A percentile compares a stretch with the other conserved stretches of the same genome.
Evolutionary conservation across 1,140 invertebrate genomes (phyloP).

Genomic region (Galleria mellonella): DNA sequence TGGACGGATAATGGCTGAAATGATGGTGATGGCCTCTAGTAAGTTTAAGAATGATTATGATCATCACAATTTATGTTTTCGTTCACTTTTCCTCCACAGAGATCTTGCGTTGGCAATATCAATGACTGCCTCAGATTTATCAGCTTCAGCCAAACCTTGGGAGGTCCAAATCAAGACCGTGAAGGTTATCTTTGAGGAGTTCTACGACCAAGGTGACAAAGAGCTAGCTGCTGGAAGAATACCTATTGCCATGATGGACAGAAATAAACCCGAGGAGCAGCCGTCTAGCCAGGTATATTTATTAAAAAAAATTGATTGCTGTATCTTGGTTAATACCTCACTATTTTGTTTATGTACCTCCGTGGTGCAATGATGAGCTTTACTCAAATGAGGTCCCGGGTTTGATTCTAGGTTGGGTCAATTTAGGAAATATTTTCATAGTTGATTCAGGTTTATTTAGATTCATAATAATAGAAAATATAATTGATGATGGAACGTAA

Average conservation of each 20-base stretch:
- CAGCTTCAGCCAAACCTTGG: constrained; percentile 88
- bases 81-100: constrained; percentile 18
- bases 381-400: no score
- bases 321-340: not conserved
- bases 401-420: no score
- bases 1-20: no score
- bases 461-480: no score
- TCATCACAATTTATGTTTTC: no score
- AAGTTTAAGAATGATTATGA: no score
- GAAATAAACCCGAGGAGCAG: constrained; percentile 82
- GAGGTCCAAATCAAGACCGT: constrained; percentile 88
- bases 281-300: constrained; percentile 80
- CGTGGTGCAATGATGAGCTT: no score
- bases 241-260: constrained; percentile 90
- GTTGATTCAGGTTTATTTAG: no score
- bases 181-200: constrained; percentile 89
- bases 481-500: no score
- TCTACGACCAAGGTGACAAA: constrained; percentile 88
- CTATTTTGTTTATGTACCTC: no score
- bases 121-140: constrained; percentile 90
- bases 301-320: not conserved
- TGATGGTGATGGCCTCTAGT: no score
- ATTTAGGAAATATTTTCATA: no score
- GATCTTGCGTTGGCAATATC: constrained; percentile 79
- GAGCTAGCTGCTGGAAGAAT: constrained; percentile 80